Evolutionary conservation across 2,888 invertebrate genomes (phyloP).

Genomic region (Camptogramma bilineatum): DNA sequence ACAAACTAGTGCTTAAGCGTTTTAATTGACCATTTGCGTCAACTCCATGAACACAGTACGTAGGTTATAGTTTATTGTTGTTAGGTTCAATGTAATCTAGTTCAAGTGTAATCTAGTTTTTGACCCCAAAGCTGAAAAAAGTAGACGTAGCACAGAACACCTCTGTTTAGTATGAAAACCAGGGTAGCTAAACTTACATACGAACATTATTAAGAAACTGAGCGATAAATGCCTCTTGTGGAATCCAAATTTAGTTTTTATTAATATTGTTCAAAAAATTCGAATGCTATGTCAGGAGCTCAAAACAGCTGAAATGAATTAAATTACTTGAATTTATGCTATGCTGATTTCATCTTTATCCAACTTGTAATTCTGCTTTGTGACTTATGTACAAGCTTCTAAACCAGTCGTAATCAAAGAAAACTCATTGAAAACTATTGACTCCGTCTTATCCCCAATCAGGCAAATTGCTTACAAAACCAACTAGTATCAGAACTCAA

Average conservation of each 20-base stretch:
- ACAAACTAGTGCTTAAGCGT: background rate
- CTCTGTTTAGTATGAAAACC: too few species aligned
- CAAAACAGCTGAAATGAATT: too few species aligned
- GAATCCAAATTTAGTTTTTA: too few species aligned
- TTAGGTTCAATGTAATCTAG: background rate
- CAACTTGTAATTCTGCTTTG: background rate
- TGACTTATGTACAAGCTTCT: background rate
- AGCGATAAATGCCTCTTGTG: too few species aligned
- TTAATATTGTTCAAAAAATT: too few species aligned
- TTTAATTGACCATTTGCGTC: constrained; percentile 13
- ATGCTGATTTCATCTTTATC: background rate
- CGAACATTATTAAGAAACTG: too few species aligned
- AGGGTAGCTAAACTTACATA: too few species aligned
- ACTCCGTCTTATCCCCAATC: constrained; percentile 26
- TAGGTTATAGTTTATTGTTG: background rate
- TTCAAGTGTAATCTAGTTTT: background rate
- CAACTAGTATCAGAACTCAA: constrained; percentile 54
- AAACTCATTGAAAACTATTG: constrained; percentile 27
- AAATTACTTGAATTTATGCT: too few species aligned
- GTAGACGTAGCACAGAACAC: too few species aligned
- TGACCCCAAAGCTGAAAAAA: background rate
- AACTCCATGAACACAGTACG: background rate
- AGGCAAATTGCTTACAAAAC: constrained; percentile 45
- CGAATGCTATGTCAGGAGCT: too few species aligned
- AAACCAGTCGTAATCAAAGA: constrained; percentile 16